Conservation (phyloP, 2,113 vertebrate species). For the Cygnus atratus region DNA sequence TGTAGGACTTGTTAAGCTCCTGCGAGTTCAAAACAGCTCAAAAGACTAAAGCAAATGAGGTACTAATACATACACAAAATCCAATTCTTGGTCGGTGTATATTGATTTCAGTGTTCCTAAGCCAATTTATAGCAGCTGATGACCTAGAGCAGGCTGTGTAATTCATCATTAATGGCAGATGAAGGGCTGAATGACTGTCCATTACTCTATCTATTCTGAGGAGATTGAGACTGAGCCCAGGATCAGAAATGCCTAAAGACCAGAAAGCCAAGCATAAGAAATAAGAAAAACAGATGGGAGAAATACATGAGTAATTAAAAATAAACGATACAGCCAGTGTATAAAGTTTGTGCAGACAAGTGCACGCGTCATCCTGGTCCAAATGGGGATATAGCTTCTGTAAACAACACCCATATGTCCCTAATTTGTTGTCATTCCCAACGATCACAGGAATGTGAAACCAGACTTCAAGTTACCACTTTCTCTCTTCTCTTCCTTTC, state of each 20-base stretch:
- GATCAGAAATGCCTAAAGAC: background rate
- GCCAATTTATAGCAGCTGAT: conserved; percentile 61
- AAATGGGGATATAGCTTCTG: background rate
- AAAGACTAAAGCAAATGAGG: conserved; percentile 46
- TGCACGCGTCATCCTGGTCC: fast-evolving
- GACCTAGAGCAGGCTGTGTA: conserved; percentile 46
- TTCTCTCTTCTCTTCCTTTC: background rate
- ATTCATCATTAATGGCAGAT: conserved; percentile 63
- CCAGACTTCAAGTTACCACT: background rate
- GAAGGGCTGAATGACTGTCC: conserved; percentile 45
- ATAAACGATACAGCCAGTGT: background rate
- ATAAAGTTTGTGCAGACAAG: background rate
- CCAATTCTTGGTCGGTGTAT: background rate
- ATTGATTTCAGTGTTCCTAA: conserved; percentile 56
- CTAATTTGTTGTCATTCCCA: background rate
- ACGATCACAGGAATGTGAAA: background rate
- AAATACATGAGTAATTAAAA: background rate
- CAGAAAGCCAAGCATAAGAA: background rate
- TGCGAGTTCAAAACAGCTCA: background rate
- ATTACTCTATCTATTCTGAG: conserved; percentile 9
- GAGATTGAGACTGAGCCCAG: conserved; percentile 25
- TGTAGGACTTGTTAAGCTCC: background rate
- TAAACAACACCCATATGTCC: background rate
- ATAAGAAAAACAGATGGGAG: background rate
- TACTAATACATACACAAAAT: conserved; percentile 53